phyloP scores from a whole-genome alignment of 2,113 vertebrate species.

The Orycteropus afer region DNA sequence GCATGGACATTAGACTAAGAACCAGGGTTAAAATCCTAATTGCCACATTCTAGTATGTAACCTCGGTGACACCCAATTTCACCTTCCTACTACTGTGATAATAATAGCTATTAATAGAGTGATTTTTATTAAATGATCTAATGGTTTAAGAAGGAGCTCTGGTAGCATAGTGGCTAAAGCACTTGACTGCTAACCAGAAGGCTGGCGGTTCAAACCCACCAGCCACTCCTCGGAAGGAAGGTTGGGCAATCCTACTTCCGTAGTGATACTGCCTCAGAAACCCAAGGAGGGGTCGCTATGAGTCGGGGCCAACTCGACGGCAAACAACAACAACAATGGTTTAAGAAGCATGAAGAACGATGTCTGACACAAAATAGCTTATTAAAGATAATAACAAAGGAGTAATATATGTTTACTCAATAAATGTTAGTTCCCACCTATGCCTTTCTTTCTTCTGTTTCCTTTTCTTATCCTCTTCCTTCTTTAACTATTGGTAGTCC shows the following conservation, averaged over 20 bases:
- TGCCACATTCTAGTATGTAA: background rate
- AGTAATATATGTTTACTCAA: background rate
- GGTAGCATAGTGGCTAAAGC: too few relatives aligned
- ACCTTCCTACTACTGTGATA: background rate
- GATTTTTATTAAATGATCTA: conserved; percentile 10
- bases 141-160: too few relatives aligned
- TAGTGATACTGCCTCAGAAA: too few relatives aligned
- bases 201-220: too few relatives aligned
- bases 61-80: background rate
- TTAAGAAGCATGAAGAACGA: background rate
- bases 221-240: too few relatives aligned
- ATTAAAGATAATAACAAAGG: conserved; percentile 1
- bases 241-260: too few relatives aligned
- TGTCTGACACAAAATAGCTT: background rate
- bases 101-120: background rate
- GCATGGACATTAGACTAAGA: background rate
- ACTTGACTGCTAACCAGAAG: too few relatives aligned
- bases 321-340: too few relatives aligned
- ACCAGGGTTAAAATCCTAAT: background rate
- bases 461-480: background rate
- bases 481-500: background rate
- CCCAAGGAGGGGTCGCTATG: too few relatives aligned
- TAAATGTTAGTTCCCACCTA: background rate
- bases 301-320: too few relatives aligned
- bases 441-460: background rate